phyloP scores from a whole-genome alignment of 2,888 invertebrate genomes.

The Xanthia icteritia region DNA sequence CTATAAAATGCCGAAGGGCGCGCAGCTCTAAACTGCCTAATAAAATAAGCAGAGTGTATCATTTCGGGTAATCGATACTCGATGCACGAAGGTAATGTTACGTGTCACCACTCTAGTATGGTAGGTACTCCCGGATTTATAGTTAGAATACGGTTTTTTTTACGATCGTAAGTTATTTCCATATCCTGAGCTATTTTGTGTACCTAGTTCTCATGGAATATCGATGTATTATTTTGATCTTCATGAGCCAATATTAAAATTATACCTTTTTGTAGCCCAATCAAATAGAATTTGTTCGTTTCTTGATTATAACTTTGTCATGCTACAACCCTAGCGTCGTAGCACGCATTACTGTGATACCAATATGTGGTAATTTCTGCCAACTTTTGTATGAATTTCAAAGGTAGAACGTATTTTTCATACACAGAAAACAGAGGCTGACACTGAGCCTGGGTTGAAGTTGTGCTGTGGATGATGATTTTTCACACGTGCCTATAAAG shows the following conservation, averaged over 20 bases:
- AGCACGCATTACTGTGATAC: not conserved
- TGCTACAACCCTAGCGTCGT: not conserved
- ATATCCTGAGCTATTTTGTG: not conserved
- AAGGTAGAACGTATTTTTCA: not conserved
- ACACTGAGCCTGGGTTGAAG: not conserved
- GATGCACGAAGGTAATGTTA: slow-evolving; percentile 48
- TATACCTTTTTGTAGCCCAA: not conserved
- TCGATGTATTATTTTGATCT: not conserved
- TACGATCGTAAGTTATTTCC: not conserved
- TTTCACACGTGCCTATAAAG: not conserved
- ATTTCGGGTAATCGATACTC: slow-evolving; percentile 52
- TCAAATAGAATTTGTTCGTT: not conserved
- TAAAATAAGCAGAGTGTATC: slow-evolving; percentile 57
- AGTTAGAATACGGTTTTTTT: slow-evolving; percentile 17
- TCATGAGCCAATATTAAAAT: not conserved
- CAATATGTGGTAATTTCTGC: not conserved
- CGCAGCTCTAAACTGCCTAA: slow-evolving; percentile 51
- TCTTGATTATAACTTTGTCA: not conserved
- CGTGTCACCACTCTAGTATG: slow-evolving; percentile 38
- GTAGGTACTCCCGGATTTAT: slow-evolving; percentile 22
- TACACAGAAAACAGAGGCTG: not conserved
- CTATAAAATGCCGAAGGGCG: slow-evolving; percentile 60
- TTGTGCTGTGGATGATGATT: not conserved
- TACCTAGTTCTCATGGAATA: not conserved
- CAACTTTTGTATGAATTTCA: not conserved